phyloP scores from a whole-genome alignment of 1,140 invertebrate species.

The Papilio polytes region DNA sequence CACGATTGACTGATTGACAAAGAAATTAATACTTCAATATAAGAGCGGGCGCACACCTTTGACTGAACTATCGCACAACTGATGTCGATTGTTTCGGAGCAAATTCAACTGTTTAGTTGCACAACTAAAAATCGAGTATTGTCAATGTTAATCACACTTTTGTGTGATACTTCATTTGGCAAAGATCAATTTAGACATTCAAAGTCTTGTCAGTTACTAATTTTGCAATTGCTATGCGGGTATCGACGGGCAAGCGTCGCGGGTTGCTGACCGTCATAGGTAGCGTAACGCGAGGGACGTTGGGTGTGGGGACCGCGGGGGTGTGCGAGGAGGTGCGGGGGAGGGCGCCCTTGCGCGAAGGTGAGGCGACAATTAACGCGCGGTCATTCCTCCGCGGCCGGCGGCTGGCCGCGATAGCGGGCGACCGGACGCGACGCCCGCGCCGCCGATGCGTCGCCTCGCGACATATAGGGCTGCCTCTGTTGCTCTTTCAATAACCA shows the following conservation, averaged over 20 bases:
- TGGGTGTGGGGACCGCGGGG: slow-evolving; percentile 21
- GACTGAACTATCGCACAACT: no score
- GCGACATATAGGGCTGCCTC: slow-evolving; percentile 32
- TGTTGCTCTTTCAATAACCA: background rate
- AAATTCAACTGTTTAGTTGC: no score
- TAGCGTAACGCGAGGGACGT: slow-evolving; percentile 54
- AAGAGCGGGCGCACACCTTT: no score
- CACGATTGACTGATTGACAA: no score
- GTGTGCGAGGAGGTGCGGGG: slow-evolving; percentile 45
- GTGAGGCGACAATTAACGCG: slow-evolving; percentile 77
- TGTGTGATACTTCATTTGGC: no score
- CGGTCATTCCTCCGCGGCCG: slow-evolving; percentile 66
- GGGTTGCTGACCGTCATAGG: slow-evolving; percentile 67
- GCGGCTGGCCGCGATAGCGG: slow-evolving; percentile 62
- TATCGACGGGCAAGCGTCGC: slow-evolving; percentile 48
- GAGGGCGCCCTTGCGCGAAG: slow-evolving; percentile 72
- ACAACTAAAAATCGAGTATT: no score
- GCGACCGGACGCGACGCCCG: slow-evolving; percentile 64
- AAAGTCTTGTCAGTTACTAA: background rate
- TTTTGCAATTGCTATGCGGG: slow-evolving; percentile 40
- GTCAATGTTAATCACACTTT: no score
- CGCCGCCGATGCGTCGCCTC: slow-evolving; percentile 47
- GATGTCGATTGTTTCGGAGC: no score
- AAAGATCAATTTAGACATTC: background rate
- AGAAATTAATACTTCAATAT: no score